Evolutionary conservation across 2,888 invertebrate species (phyloP).

Genomic region (Desoria tigrina): DNA sequence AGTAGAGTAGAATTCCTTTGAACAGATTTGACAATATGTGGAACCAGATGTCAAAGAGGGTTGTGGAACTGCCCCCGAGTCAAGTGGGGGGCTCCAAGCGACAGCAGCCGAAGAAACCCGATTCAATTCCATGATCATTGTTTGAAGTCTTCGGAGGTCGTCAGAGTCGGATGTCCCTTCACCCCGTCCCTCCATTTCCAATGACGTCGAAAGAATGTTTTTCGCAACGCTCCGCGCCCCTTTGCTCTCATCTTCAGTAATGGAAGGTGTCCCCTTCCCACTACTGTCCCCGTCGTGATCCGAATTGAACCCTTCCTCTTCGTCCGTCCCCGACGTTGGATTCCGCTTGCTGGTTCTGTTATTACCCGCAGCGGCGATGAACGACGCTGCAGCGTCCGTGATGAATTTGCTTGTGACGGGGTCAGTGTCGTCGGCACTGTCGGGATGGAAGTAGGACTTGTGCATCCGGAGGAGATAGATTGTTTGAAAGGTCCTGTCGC

Average conservation of each 20-base stretch:
- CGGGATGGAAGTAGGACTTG: slow-evolving; percentile 58
- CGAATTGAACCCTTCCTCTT: slow-evolving; percentile 22
- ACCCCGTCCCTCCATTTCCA: slow-evolving; percentile 49
- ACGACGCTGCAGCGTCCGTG: slow-evolving; percentile 27
- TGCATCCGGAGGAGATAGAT: slow-evolving; percentile 59
- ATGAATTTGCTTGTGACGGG: slow-evolving; percentile 32
- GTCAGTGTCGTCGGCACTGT: slow-evolving; percentile 36
- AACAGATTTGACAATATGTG: slow-evolving; percentile 67
- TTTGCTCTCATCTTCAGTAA: slow-evolving; percentile 21
- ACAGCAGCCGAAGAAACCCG: slow-evolving; percentile 64
- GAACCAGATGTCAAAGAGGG: slow-evolving; percentile 16
- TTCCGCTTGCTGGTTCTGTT: slow-evolving; percentile 33
- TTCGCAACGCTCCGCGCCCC: slow-evolving; percentile 15
- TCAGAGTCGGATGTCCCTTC: slow-evolving; percentile 66
- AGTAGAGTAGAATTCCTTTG: slow-evolving; percentile 71
- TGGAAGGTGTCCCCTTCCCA: slow-evolving; percentile 59
- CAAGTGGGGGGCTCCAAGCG: slow-evolving; percentile 47
- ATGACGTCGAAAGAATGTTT: slow-evolving; percentile 17
- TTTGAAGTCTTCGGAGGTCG: slow-evolving; percentile 83
- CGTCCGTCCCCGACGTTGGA: slow-evolving; percentile 27
- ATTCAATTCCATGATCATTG: slow-evolving; percentile 86
- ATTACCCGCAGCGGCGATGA: slow-evolving; percentile 24
- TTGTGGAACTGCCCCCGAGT: slow-evolving; percentile 30
- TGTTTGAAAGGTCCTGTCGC: slow-evolving; percentile 57
- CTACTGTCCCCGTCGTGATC: slow-evolving; percentile 17